phyloP scores from a whole-genome alignment of 2,797 vertebrate genomes.

The Peromyscus melanophrys region DNA sequence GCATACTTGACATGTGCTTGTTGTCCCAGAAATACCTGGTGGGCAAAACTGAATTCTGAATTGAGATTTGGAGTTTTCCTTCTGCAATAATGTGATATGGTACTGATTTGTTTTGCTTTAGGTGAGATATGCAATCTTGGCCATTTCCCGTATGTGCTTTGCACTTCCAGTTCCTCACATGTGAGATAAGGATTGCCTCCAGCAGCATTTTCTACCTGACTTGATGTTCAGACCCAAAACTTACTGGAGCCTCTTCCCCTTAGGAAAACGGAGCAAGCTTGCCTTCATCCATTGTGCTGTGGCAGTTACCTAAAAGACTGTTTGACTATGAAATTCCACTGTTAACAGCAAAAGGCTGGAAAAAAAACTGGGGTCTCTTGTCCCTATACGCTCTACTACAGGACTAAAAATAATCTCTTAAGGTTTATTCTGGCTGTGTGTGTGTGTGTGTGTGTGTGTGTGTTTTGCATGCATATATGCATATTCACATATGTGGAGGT shows the following conservation, averaged over 20 bases:
- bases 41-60: slow-evolving; percentile 1
- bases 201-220: not conserved
- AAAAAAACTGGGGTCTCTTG: not conserved
- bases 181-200: not conserved
- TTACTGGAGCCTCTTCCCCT: not conserved
- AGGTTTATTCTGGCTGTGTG: not conserved
- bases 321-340: slow-evolving; percentile 34
- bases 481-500: not conserved
- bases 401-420: not conserved
- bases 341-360: not conserved
- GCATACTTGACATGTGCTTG: not conserved
- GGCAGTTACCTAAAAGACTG: not conserved
- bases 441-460: not conserved
- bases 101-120: not conserved
- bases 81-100: not conserved
- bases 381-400: not conserved
- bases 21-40: slow-evolving; percentile 23
- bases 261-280: not conserved
- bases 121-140: not conserved
- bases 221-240: not conserved
- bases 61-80: not conserved
- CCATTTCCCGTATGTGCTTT: not conserved
- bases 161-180: not conserved
- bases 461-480: not conserved
- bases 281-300: not conserved